phyloP scores from a whole-genome alignment of 2,113 vertebrate genomes.

The Myotis lucifugus region DNA sequence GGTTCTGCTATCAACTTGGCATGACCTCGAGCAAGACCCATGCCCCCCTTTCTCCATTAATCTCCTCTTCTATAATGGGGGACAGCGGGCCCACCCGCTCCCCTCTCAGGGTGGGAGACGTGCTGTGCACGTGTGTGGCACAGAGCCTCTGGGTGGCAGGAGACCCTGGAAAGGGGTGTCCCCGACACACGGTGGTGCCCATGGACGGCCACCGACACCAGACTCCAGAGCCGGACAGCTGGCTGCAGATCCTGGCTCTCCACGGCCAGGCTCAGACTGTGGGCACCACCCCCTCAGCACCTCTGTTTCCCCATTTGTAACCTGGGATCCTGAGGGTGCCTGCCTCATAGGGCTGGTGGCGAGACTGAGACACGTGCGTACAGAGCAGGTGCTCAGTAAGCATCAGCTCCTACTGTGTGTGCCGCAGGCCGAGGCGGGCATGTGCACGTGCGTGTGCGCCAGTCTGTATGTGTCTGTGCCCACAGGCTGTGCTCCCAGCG shows the following conservation, averaged over 20 bases:
- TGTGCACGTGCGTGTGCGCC: fast-evolving
- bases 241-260: no score
- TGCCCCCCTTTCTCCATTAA: neutral
- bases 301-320: neutral
- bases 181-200: neutral
- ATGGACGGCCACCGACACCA: neutral
- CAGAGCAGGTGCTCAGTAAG: neutral
- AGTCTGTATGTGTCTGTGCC: neutral
- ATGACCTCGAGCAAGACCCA: neutral
- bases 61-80: fast-evolving
- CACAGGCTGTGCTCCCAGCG: neutral
- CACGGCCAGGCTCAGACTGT: neutral
- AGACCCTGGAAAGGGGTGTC: neutral
- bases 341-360: neutral
- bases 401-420: neutral
- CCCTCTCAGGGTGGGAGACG: neutral
- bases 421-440: neutral
- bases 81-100: fast-evolving
- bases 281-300: neutral
- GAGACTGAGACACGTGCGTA: fast-evolving
- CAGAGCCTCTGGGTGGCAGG: neutral
- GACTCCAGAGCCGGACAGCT: neutral
- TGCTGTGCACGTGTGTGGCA: fast-evolving
- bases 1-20: neutral
- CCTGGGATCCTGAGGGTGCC: neutral